These are phyloP conservation scores for Molossus molossus DNA, from an alignment of 2,797 vertebrate species.

Conservation along the genomic window DNA sequence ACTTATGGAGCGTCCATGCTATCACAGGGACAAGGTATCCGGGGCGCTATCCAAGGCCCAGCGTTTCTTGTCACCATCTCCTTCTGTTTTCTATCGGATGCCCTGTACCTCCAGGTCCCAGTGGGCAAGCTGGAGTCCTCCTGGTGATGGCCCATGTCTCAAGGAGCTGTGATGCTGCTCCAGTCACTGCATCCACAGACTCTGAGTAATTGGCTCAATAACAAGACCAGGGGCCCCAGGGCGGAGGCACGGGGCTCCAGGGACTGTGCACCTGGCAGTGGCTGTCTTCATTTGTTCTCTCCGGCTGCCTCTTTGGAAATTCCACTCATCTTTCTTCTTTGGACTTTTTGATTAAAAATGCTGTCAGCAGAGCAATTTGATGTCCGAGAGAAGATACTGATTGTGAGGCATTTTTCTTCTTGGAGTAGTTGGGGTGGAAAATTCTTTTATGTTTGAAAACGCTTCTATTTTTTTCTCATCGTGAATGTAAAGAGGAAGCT, in stretches of 20 bases:
- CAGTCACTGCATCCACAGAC: background rate
- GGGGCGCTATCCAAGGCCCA: background rate
- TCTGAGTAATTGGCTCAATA: background rate
- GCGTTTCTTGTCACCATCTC: background rate
- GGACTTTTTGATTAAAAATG: slow-evolving; percentile 80
- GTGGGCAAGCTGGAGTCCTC: background rate
- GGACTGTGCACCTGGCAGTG: background rate
- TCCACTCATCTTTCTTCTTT: slow-evolving; percentile 71
- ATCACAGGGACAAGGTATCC: background rate
- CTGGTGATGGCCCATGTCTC: background rate
- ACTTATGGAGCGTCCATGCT: background rate
- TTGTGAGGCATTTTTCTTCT: slow-evolving; percentile 67
- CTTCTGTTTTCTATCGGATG: background rate
- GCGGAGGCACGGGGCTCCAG: accelerated
- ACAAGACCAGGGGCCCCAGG: background rate
- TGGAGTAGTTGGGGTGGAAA: slow-evolving; percentile 30
- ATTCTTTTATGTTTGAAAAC: slow-evolving; percentile 53
- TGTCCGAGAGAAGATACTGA: slow-evolving; percentile 51
- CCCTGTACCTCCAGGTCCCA: accelerated
- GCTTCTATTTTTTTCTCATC: background rate
- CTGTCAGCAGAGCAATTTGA: slow-evolving; percentile 74
- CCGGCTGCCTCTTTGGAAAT: slow-evolving; percentile 60
- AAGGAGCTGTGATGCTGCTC: background rate
- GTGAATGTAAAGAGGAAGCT: slow-evolving; percentile 21
- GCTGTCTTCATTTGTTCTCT: slow-evolving; percentile 62